phyloP scores from a whole-genome alignment of 2,113 vertebrate genomes.

The Takifugu flavidus region DNA sequence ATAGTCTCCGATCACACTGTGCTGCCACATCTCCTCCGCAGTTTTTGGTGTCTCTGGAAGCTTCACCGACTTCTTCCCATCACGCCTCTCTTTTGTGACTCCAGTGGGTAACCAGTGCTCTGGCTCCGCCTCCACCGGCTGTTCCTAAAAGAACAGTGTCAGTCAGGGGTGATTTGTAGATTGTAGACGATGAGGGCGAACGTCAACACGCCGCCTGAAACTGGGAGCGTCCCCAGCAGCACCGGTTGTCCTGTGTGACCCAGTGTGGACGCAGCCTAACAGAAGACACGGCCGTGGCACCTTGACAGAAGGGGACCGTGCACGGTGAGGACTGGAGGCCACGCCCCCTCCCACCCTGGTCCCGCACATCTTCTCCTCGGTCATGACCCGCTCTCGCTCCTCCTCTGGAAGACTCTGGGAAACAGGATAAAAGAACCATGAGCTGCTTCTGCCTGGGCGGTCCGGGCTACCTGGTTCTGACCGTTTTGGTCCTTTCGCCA shows the following conservation, averaged over 20 bases:
- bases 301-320: slow-evolving; percentile 69
- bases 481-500: no score
- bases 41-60: slow-evolving; percentile 79
- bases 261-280: no score
- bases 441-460: no score
- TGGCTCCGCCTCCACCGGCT: slow-evolving; percentile 59
- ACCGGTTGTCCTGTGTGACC: no score
- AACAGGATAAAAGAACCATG: background rate
- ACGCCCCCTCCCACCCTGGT: slow-evolving; percentile 35
- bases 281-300: slow-evolving; percentile 25
- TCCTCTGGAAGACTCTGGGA: slow-evolving; percentile 76
- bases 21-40: slow-evolving; percentile 79
- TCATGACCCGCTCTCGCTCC: slow-evolving; percentile 73
- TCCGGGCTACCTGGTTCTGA: no score
- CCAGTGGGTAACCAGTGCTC: slow-evolving; percentile 57
- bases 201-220: no score
- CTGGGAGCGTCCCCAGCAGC: no score
- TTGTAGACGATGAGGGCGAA: no score
- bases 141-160: slow-evolving; percentile 52
- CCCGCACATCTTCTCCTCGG: slow-evolving; percentile 75
- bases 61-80: slow-evolving; percentile 58
- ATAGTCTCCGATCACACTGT: slow-evolving; percentile 77
- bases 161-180: no score
- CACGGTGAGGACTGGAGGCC: slow-evolving; percentile 60
- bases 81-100: slow-evolving; percentile 58